These are phyloP conservation scores for Anagyrus pseudococci DNA, from an alignment of 2,888 invertebrate genomes.

Conservation along the genomic window DNA sequence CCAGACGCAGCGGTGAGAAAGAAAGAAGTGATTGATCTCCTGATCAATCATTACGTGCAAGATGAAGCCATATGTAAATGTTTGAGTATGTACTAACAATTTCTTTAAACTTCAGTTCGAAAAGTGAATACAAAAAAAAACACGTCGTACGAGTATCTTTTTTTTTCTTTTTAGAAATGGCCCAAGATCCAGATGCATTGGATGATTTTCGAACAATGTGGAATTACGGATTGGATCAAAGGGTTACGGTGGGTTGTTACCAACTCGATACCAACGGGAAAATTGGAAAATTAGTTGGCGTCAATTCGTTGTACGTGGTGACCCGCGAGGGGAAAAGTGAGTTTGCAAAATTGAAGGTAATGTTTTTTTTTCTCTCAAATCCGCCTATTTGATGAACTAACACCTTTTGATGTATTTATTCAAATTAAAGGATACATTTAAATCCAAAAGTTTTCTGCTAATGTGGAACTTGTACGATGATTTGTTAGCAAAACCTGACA, in stretches of 20 bases:
- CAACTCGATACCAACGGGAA: constrained; percentile 50
- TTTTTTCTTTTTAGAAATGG: constrained; percentile 1
- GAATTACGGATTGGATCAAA: constrained; percentile 46
- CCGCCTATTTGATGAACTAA: not conserved
- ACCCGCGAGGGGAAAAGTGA: constrained; percentile 9
- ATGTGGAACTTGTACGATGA: constrained; percentile 25
- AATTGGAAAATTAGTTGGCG: constrained; percentile 53
- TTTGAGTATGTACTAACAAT: constrained; percentile 44
- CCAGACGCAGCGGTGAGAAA: constrained; percentile 47
- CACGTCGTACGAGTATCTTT: not conserved
- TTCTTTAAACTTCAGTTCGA: not conserved
- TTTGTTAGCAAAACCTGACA: constrained; percentile 21
- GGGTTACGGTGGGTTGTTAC: constrained; percentile 53
- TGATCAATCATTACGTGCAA: constrained; percentile 46
- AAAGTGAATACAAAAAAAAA: not conserved
- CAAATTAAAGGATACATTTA: constrained; percentile 8
- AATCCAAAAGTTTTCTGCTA: constrained; percentile 26
- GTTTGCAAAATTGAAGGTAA: constrained; percentile 9
- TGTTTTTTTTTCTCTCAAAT: not conserved
- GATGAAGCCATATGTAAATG: constrained; percentile 48
- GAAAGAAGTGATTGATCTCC: constrained; percentile 48
- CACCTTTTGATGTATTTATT: not conserved
- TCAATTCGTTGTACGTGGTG: constrained; percentile 49
- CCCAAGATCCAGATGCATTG: constrained; percentile 41
- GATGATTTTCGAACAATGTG: constrained; percentile 45